Percentiles rank a stretch among this genome's conserved stretches.
Conservation (phyloP, 2,113 vertebrate genomes). For the Vulpes vulpes region DNA sequence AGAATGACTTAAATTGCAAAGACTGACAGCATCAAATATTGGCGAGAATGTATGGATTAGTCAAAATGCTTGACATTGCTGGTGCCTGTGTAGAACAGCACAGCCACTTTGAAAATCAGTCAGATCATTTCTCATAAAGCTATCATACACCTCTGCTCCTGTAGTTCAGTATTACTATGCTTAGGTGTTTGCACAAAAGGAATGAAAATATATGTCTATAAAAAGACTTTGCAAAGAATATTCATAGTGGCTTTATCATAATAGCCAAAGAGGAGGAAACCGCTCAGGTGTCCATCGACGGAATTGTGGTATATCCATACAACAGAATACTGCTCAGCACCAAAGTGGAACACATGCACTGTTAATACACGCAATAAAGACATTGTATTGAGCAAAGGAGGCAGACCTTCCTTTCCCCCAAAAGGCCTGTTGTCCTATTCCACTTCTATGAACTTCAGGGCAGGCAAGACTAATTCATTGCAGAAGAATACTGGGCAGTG, state of each 20-base stretch:
- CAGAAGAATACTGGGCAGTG: neutral
- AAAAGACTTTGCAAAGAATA: neutral
- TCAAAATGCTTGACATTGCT: neutral
- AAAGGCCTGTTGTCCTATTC: neutral
- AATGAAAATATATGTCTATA: neutral
- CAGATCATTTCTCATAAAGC: neutral
- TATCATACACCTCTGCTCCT: neutral
- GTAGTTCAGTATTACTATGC: neutral
- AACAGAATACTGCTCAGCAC: too few species aligned
- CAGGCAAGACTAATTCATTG: neutral
- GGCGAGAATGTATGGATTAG: neutral
- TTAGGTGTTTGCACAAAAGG: neutral
- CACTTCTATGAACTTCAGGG: neutral
- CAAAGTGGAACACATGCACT: rapidly evolving
- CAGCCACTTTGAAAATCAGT: neutral
- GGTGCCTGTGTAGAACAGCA: neutral
- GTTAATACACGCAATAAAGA: neutral
- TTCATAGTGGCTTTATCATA: neutral
- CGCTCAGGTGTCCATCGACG: neutral
- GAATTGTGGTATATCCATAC: rapidly evolving
- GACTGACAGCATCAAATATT: neutral
- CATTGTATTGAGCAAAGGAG: neutral
- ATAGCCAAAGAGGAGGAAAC: neutral
- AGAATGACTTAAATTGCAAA: neutral
- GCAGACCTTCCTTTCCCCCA: neutral